phyloP scores from a whole-genome alignment of 1,140 invertebrate genomes.

The Diorhabda elongata region DNA sequence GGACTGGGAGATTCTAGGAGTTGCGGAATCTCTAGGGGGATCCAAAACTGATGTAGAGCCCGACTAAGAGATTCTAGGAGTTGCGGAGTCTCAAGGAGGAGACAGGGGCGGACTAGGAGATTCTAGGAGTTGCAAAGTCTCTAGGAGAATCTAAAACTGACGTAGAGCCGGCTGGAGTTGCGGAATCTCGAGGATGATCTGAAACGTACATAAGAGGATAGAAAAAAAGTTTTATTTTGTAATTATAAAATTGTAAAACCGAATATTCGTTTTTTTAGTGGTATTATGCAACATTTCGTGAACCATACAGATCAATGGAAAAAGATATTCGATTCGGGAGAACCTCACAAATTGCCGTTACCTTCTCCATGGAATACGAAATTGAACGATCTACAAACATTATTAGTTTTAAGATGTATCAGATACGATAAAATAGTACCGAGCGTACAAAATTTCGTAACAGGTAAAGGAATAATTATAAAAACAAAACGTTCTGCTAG shows the following conservation, averaged over 20 bases:
- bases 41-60: no score
- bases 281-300: conserved; percentile 59
- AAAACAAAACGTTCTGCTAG: not conserved
- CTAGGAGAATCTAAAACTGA: no score
- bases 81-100: no score
- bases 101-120: no score
- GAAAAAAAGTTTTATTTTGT: not conserved
- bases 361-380: conserved; percentile 66
- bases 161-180: no score
- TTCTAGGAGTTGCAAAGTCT: no score
- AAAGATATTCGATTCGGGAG: conserved; percentile 63
- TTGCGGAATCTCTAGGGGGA: no score
- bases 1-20: no score
- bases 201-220: not conserved
- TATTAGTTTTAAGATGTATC: conserved; percentile 77
- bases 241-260: not conserved
- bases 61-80: no score
- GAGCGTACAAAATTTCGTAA: conserved; percentile 70
- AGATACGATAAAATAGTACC: conserved; percentile 86
- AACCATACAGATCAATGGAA: conserved; percentile 66
- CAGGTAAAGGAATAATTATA: conserved; percentile 52
- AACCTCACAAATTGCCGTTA: conserved; percentile 63
- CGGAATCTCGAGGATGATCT: no score
- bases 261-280: conserved; percentile 49
- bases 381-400: conserved; percentile 67